Conservation (phyloP, 2,797 vertebrate genomes). For the Heliangelus exortis region DNA sequence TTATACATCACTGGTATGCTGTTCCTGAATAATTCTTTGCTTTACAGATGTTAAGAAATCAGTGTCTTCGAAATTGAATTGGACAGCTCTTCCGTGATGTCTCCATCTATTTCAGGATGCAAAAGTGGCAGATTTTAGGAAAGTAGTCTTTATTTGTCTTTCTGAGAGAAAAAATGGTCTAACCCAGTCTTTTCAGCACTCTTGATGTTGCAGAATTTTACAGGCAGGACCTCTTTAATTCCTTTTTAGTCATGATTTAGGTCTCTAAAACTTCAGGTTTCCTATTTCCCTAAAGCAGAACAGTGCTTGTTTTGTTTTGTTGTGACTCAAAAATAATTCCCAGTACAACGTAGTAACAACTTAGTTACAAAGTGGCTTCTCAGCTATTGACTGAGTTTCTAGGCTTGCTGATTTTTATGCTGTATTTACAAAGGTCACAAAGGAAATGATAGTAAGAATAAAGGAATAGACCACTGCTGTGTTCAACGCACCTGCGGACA, state of each 20-base stretch:
- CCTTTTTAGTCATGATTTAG: neutral
- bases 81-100: neutral
- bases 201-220: neutral
- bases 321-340: neutral
- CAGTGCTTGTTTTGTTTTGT: neutral
- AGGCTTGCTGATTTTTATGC: neutral
- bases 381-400: neutral
- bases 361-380: neutral
- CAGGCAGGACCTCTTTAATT: neutral
- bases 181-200: neutral
- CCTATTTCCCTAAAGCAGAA: neutral
- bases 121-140: neutral
- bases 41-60: neutral
- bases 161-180: neutral
- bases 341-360: neutral
- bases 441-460: neutral
- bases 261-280: neutral
- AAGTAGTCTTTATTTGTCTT: neutral
- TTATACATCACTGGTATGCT: neutral
- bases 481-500: neutral
- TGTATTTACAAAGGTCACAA: neutral
- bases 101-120: neutral
- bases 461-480: neutral
- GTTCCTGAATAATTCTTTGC: neutral
- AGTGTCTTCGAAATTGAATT: neutral